A percentile compares a stretch with the other conserved stretches of the same genome.
Evolutionary conservation across 2,113 vertebrate species (phyloP).

Genomic region (Paramormyrops kingsleyae): DNA sequence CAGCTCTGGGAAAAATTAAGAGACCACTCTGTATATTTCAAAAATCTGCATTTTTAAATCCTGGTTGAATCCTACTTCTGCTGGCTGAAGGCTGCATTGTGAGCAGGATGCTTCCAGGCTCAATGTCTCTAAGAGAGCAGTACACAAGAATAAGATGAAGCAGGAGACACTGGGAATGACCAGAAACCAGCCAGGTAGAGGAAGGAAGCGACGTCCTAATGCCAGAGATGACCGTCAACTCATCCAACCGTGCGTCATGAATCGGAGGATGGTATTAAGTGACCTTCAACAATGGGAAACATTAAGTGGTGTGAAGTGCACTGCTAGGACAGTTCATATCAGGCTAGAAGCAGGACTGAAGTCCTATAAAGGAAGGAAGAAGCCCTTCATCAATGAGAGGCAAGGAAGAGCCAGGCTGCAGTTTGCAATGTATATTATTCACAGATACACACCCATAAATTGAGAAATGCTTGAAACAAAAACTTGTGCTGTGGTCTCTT

Average conservation of each 20-base stretch:
- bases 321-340: too few species aligned
- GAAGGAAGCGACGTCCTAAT: background rate
- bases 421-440: background rate
- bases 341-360: background rate
- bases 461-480: background rate
- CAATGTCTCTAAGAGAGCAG: background rate
- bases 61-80: background rate
- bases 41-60: background rate
- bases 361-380: background rate
- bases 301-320: too few species aligned
- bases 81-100: background rate
- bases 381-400: background rate
- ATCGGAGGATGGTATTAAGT: too few species aligned
- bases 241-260: too few species aligned
- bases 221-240: too few species aligned
- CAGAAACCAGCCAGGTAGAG: background rate
- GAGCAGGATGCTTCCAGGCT: background rate
- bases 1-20: background rate
- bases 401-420: background rate
- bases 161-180: background rate
- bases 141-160: background rate
- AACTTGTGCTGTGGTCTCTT: background rate
- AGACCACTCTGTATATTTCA: background rate
- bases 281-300: too few species aligned
- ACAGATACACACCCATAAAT: background rate